Evolutionary conservation across 2,888 invertebrate species (phyloP).

Genomic region (Andricus quercusramuli): DNA sequence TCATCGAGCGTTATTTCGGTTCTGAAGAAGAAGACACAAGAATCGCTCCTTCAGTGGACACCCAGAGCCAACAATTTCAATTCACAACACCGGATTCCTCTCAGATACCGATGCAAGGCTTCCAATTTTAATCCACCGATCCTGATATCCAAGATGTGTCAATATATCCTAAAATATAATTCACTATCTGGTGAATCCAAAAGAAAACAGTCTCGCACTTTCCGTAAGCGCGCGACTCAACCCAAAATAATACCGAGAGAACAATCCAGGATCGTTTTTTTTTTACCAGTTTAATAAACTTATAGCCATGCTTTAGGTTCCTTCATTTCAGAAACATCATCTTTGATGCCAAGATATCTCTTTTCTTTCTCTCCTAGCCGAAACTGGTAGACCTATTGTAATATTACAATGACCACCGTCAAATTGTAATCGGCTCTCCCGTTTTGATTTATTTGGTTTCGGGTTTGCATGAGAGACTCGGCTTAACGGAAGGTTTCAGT

Average conservation of each 20-base stretch:
- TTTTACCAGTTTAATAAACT: conserved; percentile 57
- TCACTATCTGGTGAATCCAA: conserved; percentile 35
- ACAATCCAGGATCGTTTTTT: conserved; percentile 53
- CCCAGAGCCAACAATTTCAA: conserved; percentile 86
- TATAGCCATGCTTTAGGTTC: conserved; percentile 51
- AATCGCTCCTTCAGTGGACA: conserved; percentile 88
- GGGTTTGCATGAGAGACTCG: conserved; percentile 45
- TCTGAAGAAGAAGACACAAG: conserved; percentile 93
- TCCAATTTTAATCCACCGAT: conserved; percentile 85
- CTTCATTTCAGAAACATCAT: conserved; percentile 12
- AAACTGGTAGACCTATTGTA: background rate
- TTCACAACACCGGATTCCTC: conserved; percentile 76
- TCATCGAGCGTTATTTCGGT: conserved; percentile 97
- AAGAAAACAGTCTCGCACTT: background rate
- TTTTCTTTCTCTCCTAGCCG: background rate
- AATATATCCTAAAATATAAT: conserved; percentile 28
- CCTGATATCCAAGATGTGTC: conserved; percentile 33
- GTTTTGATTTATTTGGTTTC: background rate
- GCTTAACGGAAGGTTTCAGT: conserved; percentile 56
- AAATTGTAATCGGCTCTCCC: background rate
- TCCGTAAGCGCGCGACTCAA: conserved; percentile 6
- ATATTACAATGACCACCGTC: background rate
- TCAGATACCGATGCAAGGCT: conserved; percentile 86
- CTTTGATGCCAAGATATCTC: background rate
- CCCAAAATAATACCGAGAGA: conserved; percentile 23